phyloP scores from a whole-genome alignment of 2,888 invertebrate genomes.

The Callosobruchus maculatus region DNA sequence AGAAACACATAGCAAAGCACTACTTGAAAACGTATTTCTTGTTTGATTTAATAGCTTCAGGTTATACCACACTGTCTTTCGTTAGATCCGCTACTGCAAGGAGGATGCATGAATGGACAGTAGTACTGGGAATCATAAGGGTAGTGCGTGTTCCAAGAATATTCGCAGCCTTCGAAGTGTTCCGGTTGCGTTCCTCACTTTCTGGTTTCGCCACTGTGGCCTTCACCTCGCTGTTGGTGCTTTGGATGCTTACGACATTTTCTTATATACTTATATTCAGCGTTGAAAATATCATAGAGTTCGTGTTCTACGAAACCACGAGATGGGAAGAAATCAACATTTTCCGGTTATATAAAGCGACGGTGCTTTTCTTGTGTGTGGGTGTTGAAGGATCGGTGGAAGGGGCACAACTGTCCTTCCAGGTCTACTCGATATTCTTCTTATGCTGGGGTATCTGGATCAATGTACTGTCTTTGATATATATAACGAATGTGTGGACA shows the following conservation, averaged over 20 bases:
- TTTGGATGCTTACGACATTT: no score
- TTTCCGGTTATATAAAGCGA: not conserved
- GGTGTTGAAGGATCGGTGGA: not conserved
- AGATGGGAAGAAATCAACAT: no score
- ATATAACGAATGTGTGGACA: slow-evolving; percentile 30
- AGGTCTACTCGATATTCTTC: not conserved
- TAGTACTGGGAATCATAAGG: not conserved
- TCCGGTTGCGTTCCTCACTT: not conserved
- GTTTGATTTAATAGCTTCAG: not conserved
- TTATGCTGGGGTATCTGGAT: not conserved
- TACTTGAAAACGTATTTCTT: not conserved
- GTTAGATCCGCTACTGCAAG: not conserved
- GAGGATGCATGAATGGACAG: not conserved
- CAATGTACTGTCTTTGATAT: slow-evolving; percentile 8
- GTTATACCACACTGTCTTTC: not conserved
- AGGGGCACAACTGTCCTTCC: no score
- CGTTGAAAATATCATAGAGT: no score
- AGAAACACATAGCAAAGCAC: not conserved
- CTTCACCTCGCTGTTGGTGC: no score
- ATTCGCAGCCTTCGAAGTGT: not conserved
- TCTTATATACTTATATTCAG: no score
- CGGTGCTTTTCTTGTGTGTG: not conserved
- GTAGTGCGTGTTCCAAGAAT: not conserved
- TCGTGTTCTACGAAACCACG: no score
- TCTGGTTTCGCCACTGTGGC: not conserved